Evolutionary conservation across 2,113 vertebrate species (phyloP).

Genomic region (Rhinopithecus roxellana): DNA sequence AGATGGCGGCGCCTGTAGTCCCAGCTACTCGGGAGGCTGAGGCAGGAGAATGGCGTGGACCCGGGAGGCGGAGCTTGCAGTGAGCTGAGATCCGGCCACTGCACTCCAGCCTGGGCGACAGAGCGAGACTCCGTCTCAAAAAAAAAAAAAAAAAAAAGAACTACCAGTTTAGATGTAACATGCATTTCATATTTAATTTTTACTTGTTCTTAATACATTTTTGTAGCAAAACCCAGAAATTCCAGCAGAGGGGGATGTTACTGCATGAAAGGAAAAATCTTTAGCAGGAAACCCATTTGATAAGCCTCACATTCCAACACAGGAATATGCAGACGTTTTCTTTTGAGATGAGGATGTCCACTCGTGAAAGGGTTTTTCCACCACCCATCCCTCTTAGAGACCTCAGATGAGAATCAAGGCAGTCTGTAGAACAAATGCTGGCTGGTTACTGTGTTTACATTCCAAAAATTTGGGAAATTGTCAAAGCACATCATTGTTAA

Average conservation of each 20-base stretch:
- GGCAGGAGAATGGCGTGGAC: no score
- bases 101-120: no score
- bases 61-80: no score
- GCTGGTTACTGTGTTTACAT: neutral
- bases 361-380: neutral
- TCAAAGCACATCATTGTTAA: neutral
- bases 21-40: no score
- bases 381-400: neutral
- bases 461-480: neutral
- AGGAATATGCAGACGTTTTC: neutral
- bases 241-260: slow-evolving; percentile 73
- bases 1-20: no score
- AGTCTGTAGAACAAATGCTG: neutral
- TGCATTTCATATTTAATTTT: neutral
- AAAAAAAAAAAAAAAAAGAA: no score
- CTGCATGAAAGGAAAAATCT: neutral
- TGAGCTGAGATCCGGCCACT: no score
- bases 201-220: neutral
- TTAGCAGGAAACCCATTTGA: neutral
- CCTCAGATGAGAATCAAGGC: neutral
- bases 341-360: neutral
- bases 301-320: neutral
- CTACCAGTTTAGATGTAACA: neutral
- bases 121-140: no score
- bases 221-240: neutral